These are phyloP conservation scores for Asobara japonica DNA, from an alignment of 1,140 invertebrate species.

Conservation along the genomic window DNA sequence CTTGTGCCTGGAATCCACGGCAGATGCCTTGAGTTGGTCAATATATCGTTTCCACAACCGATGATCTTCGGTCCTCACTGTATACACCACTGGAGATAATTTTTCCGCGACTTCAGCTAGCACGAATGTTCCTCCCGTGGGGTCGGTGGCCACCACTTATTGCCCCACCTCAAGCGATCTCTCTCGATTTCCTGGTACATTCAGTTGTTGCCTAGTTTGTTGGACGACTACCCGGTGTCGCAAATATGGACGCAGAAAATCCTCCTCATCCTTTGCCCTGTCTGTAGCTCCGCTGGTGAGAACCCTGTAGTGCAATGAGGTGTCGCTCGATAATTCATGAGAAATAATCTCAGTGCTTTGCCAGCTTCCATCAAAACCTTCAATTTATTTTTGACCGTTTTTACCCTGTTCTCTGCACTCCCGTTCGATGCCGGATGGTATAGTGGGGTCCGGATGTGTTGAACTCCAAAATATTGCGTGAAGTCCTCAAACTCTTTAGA, in stretches of 20 bases:
- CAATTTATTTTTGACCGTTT: slow-evolving; percentile 3
- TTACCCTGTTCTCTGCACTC: neutral
- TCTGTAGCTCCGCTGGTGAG: neutral
- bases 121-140: neutral
- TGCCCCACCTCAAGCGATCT: neutral
- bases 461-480: neutral
- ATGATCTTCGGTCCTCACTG: neutral
- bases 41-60: slow-evolving; percentile 20
- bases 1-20: too few relatives aligned
- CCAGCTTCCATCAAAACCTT: slow-evolving; percentile 1
- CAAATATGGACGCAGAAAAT: slow-evolving; percentile 1
- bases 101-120: neutral
- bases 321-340: neutral
- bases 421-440: neutral
- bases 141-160: slow-evolving; percentile 11
- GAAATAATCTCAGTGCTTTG: neutral
- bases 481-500: slow-evolving; percentile 20
- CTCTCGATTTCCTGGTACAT: too few relatives aligned
- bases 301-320: slow-evolving; percentile 8
- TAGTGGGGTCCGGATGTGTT: neutral
- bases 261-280: neutral
- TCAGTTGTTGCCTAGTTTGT: slow-evolving; percentile 11
- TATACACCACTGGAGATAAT: slow-evolving; percentile 4
- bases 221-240: neutral
- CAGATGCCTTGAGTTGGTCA: too few relatives aligned